Evolutionary conservation across 2,888 invertebrate species (phyloP).

Genomic region (Hypena proboscidalis): DNA sequence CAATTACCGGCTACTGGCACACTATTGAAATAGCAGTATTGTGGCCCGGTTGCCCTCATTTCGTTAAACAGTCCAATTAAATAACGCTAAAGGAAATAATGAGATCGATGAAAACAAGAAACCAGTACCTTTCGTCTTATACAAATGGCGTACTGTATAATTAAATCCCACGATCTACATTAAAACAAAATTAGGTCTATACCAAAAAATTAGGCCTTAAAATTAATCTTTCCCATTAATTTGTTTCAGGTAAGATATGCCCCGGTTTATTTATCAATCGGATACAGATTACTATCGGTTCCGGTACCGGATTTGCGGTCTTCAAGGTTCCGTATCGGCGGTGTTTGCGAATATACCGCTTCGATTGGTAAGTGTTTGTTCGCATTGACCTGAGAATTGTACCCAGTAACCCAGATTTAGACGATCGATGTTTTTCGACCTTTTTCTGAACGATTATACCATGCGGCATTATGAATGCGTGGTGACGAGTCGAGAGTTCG

Average conservation of each 20-base stretch:
- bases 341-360: constrained; percentile 5
- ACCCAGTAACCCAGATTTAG: constrained; percentile 57
- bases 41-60: no score
- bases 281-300: no score
- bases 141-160: no score
- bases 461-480: constrained; percentile 13
- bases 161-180: no score
- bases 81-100: no score
- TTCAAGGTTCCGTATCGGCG: neutral
- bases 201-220: constrained; percentile 2
- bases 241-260: constrained; percentile 47
- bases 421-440: constrained; percentile 52
- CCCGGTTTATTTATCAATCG: constrained; percentile 11
- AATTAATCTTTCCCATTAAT: constrained; percentile 14
- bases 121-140: no score
- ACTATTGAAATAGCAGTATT: no score
- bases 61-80: no score
- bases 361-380: constrained; percentile 15
- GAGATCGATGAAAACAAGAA: no score
- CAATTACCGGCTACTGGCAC: no score
- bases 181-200: neutral
- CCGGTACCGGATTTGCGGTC: no score
- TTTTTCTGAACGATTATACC: constrained; percentile 34
- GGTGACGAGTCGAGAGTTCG: no score
- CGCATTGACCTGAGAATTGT: constrained; percentile 28